Conservation (phyloP, 2,797 vertebrate genomes). For the Babyrousa celebensis region DNA sequence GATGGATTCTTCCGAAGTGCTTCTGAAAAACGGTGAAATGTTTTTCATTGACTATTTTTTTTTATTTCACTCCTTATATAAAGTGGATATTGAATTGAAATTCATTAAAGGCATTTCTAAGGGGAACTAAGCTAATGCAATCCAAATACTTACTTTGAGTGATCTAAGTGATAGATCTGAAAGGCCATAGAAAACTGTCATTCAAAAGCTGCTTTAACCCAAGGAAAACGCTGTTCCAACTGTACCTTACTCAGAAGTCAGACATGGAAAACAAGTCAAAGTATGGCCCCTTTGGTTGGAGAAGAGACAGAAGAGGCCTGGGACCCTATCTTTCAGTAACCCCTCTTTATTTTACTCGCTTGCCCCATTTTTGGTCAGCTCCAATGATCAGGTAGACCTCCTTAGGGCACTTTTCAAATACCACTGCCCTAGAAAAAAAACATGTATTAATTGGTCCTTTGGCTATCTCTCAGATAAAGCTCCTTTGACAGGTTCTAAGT, state of each 20-base stretch:
- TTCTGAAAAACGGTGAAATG: conserved; percentile 14
- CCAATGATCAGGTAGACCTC: neutral
- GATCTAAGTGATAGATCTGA: neutral
- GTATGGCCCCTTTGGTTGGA: neutral
- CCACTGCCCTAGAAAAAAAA: neutral
- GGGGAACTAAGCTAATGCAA: neutral
- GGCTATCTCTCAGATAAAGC: neutral
- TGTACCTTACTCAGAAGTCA: neutral
- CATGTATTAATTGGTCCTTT: neutral
- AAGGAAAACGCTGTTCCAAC: neutral
- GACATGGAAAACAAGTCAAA: neutral
- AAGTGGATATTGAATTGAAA: neutral
- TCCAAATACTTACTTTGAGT: neutral
- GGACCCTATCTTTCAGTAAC: neutral
- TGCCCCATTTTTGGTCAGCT: neutral
- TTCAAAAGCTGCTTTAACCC: neutral
- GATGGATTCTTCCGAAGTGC: neutral
- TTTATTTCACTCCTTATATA: neutral
- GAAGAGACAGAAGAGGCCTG: neutral
- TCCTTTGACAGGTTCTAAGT: neutral
- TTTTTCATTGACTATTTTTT: neutral
- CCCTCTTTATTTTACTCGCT: neutral
- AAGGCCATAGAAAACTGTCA: neutral
- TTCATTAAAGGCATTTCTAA: neutral
- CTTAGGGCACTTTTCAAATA: neutral